phyloP scores from a whole-genome alignment of 2,888 invertebrate genomes.

The Lacanobia wlatinum region DNA sequence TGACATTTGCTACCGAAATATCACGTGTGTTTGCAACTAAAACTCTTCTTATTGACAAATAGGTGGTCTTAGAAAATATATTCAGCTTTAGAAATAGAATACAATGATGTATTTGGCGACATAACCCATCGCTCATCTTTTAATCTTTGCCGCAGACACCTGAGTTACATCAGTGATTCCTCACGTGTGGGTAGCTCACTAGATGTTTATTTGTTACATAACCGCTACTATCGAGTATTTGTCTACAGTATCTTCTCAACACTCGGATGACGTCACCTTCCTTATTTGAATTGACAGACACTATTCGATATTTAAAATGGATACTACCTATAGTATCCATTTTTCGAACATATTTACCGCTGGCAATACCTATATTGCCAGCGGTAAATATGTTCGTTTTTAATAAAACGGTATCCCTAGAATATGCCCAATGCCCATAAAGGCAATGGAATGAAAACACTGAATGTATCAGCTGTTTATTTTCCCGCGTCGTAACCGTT shows the following conservation, averaged over 20 bases:
- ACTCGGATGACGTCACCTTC: constrained; percentile 30
- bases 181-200: constrained; percentile 23
- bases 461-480: constrained; percentile 54
- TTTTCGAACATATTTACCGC: too few relatives aligned
- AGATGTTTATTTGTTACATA: constrained; percentile 44
- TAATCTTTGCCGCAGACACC: constrained; percentile 34
- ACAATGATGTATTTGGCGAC: constrained; percentile 16
- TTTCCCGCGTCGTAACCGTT: constrained; percentile 47
- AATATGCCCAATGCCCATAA: constrained; percentile 14
- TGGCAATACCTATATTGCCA: too few relatives aligned
- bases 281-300: constrained; percentile 24
- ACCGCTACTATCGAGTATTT: constrained; percentile 39
- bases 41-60: constrained; percentile 8
- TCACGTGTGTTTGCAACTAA: neutral
- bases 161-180: constrained; percentile 46
- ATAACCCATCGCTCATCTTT: constrained; percentile 43
- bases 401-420: neutral
- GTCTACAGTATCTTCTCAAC: constrained; percentile 26
- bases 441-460: constrained; percentile 35
- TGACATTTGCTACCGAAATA: too few relatives aligned
- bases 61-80: constrained; percentile 5
- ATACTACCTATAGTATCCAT: too few relatives aligned
- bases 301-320: constrained; percentile 20
- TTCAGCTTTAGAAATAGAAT: constrained; percentile 17
- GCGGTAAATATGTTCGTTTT: constrained; percentile 21